phyloP scores from a whole-genome alignment of 2,113 vertebrate species.

The Nettapus auritus region DNA sequence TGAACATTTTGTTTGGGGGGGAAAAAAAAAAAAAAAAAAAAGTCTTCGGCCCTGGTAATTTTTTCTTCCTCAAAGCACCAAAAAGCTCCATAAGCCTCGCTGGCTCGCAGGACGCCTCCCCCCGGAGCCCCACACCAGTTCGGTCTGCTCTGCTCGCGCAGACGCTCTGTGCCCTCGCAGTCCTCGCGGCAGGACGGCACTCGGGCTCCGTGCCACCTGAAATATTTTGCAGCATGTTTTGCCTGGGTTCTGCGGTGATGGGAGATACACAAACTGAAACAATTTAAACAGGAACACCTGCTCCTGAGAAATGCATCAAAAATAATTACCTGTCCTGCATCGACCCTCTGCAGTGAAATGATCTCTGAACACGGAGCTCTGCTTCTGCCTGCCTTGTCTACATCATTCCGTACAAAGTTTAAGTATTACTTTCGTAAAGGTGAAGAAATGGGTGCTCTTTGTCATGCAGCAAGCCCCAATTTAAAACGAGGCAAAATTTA shows the following conservation, averaged over 20 bases:
- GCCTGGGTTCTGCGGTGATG: conserved; percentile 12
- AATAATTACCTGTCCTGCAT: conserved; percentile 64
- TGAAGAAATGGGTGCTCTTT: conserved; percentile 14
- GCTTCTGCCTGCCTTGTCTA: neutral
- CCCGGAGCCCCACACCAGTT: neutral
- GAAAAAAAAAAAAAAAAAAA: neutral
- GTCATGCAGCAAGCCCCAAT: neutral
- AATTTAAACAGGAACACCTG: conserved; percentile 63
- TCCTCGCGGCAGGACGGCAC: neutral
- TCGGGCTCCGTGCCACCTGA: neutral
- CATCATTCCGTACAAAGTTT: neutral
- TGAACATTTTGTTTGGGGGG: neutral
- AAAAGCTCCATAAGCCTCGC: neutral
- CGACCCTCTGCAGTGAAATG: neutral
- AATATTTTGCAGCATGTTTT: conserved; percentile 27
- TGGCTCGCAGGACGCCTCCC: neutral
- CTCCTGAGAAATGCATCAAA: conserved; percentile 76
- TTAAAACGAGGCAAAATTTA: conserved; percentile 3
- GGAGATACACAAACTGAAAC: conserved; percentile 57
- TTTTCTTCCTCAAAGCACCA: neutral
- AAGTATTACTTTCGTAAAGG: conserved; percentile 11
- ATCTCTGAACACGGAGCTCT: conserved; percentile 13
- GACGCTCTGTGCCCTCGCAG: neutral
- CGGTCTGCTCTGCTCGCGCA: neutral
- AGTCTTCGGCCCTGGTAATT: neutral